phyloP scores from a whole-genome alignment of 1,140 invertebrate genomes.

The Teleopsis dalmanni region DNA sequence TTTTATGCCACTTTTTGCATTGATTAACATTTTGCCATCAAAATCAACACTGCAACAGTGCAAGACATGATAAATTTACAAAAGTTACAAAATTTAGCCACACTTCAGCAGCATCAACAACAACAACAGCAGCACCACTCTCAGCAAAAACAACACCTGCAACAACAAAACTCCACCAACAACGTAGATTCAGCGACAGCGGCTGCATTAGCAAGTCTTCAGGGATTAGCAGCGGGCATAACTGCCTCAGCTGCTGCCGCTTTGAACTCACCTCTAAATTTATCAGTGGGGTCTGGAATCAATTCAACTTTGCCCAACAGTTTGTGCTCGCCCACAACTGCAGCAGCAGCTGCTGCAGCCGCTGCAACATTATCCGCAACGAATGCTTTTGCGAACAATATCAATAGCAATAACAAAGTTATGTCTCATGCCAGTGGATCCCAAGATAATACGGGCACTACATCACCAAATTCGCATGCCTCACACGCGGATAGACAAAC shows the following conservation, averaged over 20 bases:
- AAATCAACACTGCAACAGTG: conserved; percentile 47
- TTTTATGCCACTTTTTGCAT: no score
- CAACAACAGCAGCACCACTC: conserved; percentile 30
- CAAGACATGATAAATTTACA: conserved; percentile 67
- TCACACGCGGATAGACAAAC: conserved; percentile 17
- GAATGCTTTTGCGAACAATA: conserved; percentile 3
- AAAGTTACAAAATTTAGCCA: conserved; percentile 67
- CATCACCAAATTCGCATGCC: conserved; percentile 5
- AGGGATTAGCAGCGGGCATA: conserved; percentile 60
- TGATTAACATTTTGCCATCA: no score
- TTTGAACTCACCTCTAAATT: conserved; percentile 70
- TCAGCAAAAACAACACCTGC: conserved; percentile 31
- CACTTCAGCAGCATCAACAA: conserved; percentile 39
- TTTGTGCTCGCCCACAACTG: background rate
- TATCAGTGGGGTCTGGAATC: conserved; percentile 43
- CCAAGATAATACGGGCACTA: conserved; percentile 31
- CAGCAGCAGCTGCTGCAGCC: background rate
- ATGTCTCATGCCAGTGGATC: conserved; percentile 11
- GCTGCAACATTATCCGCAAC: background rate
- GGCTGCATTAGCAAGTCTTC: conserved; percentile 58
- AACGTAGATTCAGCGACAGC: conserved; percentile 39
- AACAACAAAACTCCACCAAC: conserved; percentile 21
- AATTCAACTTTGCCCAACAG: background rate
- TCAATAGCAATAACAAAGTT: conserved; percentile 9
- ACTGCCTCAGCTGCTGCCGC: conserved; percentile 56